phyloP scores from a whole-genome alignment of 1,140 invertebrate genomes.

The Sipha flava region DNA sequence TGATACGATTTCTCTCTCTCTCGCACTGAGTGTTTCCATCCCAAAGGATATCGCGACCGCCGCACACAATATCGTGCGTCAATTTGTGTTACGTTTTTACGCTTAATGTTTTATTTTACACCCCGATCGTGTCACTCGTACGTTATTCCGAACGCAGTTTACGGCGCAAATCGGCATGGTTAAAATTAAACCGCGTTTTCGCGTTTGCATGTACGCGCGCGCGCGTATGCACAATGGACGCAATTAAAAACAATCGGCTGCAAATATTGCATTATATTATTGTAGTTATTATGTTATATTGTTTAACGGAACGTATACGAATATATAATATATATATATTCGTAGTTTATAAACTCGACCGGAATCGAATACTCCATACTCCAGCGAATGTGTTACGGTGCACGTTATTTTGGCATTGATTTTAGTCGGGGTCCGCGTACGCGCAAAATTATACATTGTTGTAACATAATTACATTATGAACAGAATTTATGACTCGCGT shows the following conservation, averaged over 20 bases:
- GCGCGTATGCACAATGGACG: background rate
- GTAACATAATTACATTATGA: background rate
- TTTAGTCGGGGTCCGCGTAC: background rate
- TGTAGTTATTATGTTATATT: too few relatives aligned
- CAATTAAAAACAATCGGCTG: slow-evolving; percentile 8
- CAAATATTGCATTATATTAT: background rate
- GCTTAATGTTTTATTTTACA: too few relatives aligned
- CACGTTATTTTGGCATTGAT: background rate
- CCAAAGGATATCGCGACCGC: background rate
- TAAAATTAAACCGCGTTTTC: too few relatives aligned
- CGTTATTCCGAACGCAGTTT: too few relatives aligned
- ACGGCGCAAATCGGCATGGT: too few relatives aligned
- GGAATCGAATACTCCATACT: background rate
- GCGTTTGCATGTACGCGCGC: too few relatives aligned
- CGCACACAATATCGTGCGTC: background rate
- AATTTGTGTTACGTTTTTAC: background rate
- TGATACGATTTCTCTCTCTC: background rate
- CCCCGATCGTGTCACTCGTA: too few relatives aligned
- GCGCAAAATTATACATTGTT: background rate
- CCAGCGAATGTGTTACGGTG: background rate
- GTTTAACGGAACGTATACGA: too few relatives aligned
- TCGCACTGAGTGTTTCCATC: too few relatives aligned
- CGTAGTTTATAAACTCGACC: background rate
- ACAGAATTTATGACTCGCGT: background rate
- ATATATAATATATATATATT: too few relatives aligned